These are phyloP conservation scores for Macquaria australasica DNA, from an alignment of 2,113 vertebrate species.

Conservation along the genomic window DNA sequence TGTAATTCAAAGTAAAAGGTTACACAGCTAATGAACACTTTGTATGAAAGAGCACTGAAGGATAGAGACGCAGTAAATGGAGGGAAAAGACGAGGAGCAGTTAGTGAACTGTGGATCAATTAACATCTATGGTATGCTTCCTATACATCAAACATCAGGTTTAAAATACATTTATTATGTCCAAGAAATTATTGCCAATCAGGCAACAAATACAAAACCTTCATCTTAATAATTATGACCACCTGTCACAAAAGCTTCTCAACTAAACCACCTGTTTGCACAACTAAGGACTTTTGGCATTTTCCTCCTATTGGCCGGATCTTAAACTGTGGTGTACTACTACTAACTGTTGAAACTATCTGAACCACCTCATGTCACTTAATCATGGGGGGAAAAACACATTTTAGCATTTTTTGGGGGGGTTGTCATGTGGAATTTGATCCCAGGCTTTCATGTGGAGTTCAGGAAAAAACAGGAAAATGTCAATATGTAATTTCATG, in stretches of 20 bases:
- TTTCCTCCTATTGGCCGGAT: not conserved
- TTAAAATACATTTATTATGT: not conserved
- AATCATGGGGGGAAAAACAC: not conserved
- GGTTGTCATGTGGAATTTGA: not conserved
- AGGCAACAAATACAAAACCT: not conserved
- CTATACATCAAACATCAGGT: not conserved
- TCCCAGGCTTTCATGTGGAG: not conserved
- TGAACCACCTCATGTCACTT: not conserved
- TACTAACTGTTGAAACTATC: not conserved
- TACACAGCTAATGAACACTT: conserved; percentile 45
- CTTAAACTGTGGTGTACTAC: not conserved
- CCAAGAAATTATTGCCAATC: not conserved
- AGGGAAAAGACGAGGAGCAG: not conserved
- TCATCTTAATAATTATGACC: not conserved
- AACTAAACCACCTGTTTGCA: not conserved
- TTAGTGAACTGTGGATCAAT: not conserved
- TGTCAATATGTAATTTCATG: no score
- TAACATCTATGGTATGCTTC: not conserved
- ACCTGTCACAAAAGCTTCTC: not conserved
- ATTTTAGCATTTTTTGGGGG: not conserved
- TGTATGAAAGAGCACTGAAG: conserved; percentile 15
- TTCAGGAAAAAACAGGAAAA: not conserved
- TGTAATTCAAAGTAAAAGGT: conserved; percentile 64
- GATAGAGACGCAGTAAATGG: not conserved
- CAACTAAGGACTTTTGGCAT: not conserved